phyloP scores from a whole-genome alignment of 2,113 vertebrate genomes.

The Toxostoma redivivum region DNA sequence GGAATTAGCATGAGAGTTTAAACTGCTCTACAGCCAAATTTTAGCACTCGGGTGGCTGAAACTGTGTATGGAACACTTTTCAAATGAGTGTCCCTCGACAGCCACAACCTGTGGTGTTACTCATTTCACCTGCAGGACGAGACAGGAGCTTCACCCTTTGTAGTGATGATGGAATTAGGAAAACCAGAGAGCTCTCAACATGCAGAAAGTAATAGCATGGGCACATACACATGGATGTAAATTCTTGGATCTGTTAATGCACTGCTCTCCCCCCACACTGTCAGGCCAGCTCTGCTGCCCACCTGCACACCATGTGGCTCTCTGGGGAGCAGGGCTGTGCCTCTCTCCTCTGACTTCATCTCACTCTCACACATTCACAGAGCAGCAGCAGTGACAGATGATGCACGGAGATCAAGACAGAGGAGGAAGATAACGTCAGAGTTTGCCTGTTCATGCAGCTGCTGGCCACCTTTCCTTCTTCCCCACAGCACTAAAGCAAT shows the following conservation, averaged over 20 bases:
- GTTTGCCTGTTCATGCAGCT: background rate
- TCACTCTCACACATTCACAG: background rate
- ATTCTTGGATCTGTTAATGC: background rate
- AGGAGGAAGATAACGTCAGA: background rate
- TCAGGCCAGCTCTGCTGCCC: background rate
- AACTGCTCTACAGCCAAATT: background rate
- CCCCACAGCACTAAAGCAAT: background rate
- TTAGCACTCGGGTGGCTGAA: background rate
- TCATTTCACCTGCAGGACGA: background rate
- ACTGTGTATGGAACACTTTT: background rate
- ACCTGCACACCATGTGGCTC: slow-evolving; percentile 16
- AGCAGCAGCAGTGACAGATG: background rate
- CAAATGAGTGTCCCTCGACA: background rate
- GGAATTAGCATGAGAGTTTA: background rate
- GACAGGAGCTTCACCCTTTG: background rate
- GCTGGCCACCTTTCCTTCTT: background rate
- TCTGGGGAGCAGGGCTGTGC: background rate
- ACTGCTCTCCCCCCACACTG: background rate
- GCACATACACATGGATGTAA: background rate
- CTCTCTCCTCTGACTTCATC: background rate
- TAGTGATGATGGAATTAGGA: background rate
- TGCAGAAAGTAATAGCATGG: background rate
- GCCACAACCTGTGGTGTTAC: background rate
- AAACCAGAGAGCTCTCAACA: background rate
- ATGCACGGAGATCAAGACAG: background rate